These are phyloP conservation scores for Drosophila anomalata DNA, from an alignment of 2,888 invertebrate genomes.

Conservation along the genomic window DNA sequence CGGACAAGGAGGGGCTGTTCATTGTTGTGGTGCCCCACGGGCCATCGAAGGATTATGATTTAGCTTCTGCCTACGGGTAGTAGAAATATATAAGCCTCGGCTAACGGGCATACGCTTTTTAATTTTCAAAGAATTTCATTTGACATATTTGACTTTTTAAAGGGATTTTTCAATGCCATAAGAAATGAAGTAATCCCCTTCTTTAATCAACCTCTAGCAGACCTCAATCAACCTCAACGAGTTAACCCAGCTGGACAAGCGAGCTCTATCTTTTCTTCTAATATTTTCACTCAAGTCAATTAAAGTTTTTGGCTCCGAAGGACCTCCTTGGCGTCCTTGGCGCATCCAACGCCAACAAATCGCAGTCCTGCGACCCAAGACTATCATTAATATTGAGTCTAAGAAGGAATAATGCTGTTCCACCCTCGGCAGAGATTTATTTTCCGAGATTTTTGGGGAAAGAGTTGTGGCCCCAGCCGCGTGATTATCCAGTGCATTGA, in stretches of 20 bases:
- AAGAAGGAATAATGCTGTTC: constrained; percentile 51
- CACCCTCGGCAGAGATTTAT: constrained; percentile 67
- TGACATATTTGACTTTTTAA: background rate
- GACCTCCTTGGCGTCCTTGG: constrained; percentile 9
- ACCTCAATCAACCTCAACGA: constrained; percentile 1
- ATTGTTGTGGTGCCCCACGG: constrained; percentile 46
- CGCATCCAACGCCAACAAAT: constrained; percentile 46
- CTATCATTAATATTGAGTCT: constrained; percentile 63
- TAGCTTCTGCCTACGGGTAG: constrained; percentile 30
- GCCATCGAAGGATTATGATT: constrained; percentile 37
- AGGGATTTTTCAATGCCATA: background rate
- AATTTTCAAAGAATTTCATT: background rate
- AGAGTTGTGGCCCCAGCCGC: constrained; percentile 68
- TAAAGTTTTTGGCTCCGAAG: constrained; percentile 14
- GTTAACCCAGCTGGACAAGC: constrained; percentile 29
- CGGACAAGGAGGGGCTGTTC: constrained; percentile 13
- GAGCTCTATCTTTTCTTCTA: constrained; percentile 16
- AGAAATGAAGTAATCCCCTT: background rate
- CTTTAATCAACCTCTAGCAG: background rate
- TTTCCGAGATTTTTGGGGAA: constrained; percentile 71
- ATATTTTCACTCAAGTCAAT: constrained; percentile 36
- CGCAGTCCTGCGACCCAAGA: constrained; percentile 55
- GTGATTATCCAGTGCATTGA: constrained; percentile 80
- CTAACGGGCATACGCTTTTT: background rate
- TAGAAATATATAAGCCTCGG: background rate